These are phyloP conservation scores for Sphenopsis melanotis DNA, from an alignment of 2,797 vertebrate genomes.

Conservation along the genomic window DNA sequence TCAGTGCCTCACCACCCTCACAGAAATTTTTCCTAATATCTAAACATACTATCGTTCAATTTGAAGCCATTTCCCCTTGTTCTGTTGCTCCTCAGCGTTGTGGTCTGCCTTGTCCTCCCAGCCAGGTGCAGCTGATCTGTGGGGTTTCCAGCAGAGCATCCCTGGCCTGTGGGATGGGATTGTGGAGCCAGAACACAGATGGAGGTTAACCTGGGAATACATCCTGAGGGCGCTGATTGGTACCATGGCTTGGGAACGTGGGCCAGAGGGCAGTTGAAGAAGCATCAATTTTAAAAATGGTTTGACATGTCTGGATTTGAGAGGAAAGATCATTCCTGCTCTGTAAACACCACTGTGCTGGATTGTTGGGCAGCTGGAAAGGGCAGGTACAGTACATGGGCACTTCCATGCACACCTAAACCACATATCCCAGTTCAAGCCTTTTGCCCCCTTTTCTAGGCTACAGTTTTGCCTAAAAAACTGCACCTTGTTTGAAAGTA, in stretches of 20 bases:
- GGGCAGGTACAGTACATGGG: fast-evolving
- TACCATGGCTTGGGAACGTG: not conserved
- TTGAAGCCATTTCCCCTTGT: not conserved
- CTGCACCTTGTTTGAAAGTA: not conserved
- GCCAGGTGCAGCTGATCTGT: fast-evolving
- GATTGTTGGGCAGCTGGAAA: too few species aligned
- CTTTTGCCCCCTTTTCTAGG: too few species aligned
- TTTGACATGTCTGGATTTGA: not conserved
- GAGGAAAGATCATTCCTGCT: not conserved
- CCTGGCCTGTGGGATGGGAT: too few species aligned
- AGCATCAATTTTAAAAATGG: fast-evolving
- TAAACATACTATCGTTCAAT: fast-evolving
- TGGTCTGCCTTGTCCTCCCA: not conserved
- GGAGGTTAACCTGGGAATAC: not conserved
- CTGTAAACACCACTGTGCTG: fast-evolving
- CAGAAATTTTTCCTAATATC: not conserved
- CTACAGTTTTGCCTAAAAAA: not conserved
- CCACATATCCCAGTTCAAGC: fast-evolving
- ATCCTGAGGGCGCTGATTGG: not conserved
- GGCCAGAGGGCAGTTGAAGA: fast-evolving
- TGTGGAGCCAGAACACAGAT: not conserved
- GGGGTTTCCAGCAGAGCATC: not conserved
- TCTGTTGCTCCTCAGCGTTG: not conserved
- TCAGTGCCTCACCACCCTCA: not conserved
- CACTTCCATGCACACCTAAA: fast-evolving